A percentile compares a stretch with the other conserved stretches of the same genome.
Evolutionary conservation across 1,140 invertebrate genomes (phyloP).

Genomic region (Dreissena rostriformis): DNA sequence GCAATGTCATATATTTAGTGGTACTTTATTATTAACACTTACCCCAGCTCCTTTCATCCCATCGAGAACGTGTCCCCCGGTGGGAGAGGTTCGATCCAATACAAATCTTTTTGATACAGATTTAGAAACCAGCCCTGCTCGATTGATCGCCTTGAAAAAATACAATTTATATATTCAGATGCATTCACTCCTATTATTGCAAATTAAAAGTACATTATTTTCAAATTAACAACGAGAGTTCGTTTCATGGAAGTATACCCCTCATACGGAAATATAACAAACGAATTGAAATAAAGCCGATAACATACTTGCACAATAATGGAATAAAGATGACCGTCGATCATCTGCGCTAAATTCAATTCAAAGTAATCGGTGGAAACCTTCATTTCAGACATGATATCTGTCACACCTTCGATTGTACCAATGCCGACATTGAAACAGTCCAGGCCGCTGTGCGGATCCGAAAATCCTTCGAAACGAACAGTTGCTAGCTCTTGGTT

Average conservation of each 20-base stretch:
- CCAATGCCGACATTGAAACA: constrained; percentile 18
- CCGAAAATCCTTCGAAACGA: neutral
- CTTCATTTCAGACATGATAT: too few species aligned
- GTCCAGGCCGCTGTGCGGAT: constrained; percentile 24
- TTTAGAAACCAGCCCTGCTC: neutral
- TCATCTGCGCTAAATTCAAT: neutral
- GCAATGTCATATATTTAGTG: too few species aligned
- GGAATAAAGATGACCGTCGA: constrained; percentile 15
- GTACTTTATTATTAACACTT: neutral
- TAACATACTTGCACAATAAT: constrained; percentile 24
- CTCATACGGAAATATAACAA: too few species aligned
- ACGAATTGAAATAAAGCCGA: too few species aligned
- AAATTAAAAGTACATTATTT: too few species aligned
- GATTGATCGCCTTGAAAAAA: constrained; percentile 17
- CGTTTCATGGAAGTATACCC: too few species aligned
- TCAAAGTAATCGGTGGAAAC: too few species aligned
- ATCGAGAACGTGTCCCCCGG: constrained; percentile 18
- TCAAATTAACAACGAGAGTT: too few species aligned
- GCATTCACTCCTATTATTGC: too few species aligned
- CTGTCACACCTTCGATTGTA: constrained; percentile 2
- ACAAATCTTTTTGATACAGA: neutral
- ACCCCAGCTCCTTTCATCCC: neutral
- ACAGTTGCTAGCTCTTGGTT: too few species aligned
- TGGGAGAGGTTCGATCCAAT: constrained; percentile 35
- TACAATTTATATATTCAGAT: neutral